These are phyloP conservation scores for Montipora foliosa DNA, from an alignment of 64 coral and sea anemone genomes.

Conservation along the genomic window DNA sequence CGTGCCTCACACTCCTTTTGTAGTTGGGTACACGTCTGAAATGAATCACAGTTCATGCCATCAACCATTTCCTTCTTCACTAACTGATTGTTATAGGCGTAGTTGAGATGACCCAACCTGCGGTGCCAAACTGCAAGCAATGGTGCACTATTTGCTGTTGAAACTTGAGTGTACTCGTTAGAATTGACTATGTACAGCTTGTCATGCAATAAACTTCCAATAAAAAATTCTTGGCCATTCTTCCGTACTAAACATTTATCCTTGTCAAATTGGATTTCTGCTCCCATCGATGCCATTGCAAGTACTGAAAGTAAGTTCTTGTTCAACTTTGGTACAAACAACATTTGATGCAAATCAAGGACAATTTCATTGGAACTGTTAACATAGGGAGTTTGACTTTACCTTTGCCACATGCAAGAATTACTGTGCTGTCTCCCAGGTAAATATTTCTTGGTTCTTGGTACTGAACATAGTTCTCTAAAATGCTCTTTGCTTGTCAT, in stretches of 20 bases:
- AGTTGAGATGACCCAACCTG: constrained; percentile 78
- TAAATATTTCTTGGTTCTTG: constrained; percentile 72
- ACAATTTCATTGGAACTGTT: constrained; percentile 16
- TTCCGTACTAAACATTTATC: constrained; percentile 70
- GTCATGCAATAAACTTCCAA: constrained; percentile 26
- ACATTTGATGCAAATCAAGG: constrained; percentile 69
- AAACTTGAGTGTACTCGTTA: constrained; percentile 59
- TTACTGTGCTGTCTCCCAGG: constrained; percentile 75
- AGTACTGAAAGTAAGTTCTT: constrained; percentile 75
- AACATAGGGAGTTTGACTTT: constrained; percentile 50
- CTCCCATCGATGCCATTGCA: constrained; percentile 73
- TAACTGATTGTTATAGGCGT: constrained; percentile 72
- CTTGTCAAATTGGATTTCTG: constrained; percentile 62
- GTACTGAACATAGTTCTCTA: constrained; percentile 65
- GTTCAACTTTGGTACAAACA: constrained; percentile 80
- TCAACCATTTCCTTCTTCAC: constrained; percentile 79
- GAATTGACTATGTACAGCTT: constrained; percentile 25
- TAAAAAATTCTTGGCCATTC: constrained; percentile 65
- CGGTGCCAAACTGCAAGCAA: constrained; percentile 69
- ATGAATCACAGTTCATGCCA: constrained; percentile 60
- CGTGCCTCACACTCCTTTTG: constrained; percentile 71
- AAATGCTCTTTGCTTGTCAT: constrained; percentile 66
- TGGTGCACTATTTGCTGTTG: constrained; percentile 36
- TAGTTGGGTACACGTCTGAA: background rate
- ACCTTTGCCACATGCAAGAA: constrained; percentile 69